Evolutionary conservation across 2,113 vertebrate species (phyloP).

Genomic region (Gyps fulvus): DNA sequence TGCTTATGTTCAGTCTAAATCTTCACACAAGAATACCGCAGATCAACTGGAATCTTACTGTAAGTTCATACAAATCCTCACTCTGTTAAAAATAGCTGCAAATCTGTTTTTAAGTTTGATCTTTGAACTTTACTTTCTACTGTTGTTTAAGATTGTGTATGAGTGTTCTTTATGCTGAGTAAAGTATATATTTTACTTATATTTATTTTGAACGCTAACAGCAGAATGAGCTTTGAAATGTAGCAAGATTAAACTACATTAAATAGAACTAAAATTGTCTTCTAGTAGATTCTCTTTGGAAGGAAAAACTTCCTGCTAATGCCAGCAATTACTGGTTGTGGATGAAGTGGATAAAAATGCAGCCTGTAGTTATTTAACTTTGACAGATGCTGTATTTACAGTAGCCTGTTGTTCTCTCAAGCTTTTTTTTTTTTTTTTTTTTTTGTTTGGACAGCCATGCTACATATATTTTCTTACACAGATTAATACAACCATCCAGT

Average conservation of each 20-base stretch:
- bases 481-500: background rate
- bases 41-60: constrained; percentile 96
- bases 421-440: too few relatives aligned
- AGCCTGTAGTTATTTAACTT: constrained; percentile 9
- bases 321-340: background rate
- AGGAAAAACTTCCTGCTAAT: background rate
- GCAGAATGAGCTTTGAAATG: background rate
- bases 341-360: background rate
- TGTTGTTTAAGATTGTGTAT: background rate
- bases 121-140: background rate
- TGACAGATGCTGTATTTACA: background rate
- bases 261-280: background rate
- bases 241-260: background rate
- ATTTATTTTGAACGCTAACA: background rate
- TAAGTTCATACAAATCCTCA: constrained; percentile 65
- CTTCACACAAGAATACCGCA: constrained; percentile 91
- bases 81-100: background rate
- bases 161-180: background rate
- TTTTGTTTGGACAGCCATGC: background rate
- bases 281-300: background rate
- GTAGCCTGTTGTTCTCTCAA: background rate
- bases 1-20: constrained; percentile 91
- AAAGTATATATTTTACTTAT: background rate
- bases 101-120: background rate
- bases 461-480: background rate